Evolutionary conservation across 1,140 invertebrate genomes (phyloP), one percentile per base, ranked within the genome.

Genomic region (Leptinotarsa defecta): DNA sequence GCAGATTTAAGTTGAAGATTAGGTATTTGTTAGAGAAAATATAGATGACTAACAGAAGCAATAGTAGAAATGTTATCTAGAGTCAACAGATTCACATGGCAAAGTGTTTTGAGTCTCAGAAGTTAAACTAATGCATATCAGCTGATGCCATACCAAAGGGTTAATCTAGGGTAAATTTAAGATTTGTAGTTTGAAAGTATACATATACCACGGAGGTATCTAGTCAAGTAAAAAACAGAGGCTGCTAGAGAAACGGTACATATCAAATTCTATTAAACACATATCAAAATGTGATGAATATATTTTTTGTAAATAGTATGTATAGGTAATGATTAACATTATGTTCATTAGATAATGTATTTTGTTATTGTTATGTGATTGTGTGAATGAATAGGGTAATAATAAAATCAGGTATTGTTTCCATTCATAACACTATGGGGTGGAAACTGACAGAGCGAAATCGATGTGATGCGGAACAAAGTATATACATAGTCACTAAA

Each of bases 281-380:
- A 79, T 79, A 79, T 79, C 78, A 79, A 77, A 79, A 79, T 79
- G 78, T 79, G 76, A 79, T 79, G 68, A 63, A 63, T 74, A 74
- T 74, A 74, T 69, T 69, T 74, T 74, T 74, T 69, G 65, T 74
- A 74, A 49, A 74, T 74, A 68, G 43, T 68, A 68, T 73, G 43
- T 73, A 74, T 69, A 63, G 67, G n/a, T 62, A 63, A 15, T 13
- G 13, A 73, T 13, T 43, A 48, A 19, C 24, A 65, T 73, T 73
- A 73, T 34, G 57, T 73, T 73, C 13, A 0, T 63, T 15, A 73
- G 34, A 27, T 73, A 43, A 73, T 62, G 34, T 70, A 34, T 70
- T 48, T 70, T 70, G 68, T 70, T 70, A 70, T 70, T 70, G 68
- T 70, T 70, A 70, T 70, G 68, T 70, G 68, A 52, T 57, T 15